A percentile compares a stretch with the other conserved stretches of the same genome.
Evolutionary conservation across 2,888 invertebrate genomes (phyloP).

Genomic region (Trilocha varians): DNA sequence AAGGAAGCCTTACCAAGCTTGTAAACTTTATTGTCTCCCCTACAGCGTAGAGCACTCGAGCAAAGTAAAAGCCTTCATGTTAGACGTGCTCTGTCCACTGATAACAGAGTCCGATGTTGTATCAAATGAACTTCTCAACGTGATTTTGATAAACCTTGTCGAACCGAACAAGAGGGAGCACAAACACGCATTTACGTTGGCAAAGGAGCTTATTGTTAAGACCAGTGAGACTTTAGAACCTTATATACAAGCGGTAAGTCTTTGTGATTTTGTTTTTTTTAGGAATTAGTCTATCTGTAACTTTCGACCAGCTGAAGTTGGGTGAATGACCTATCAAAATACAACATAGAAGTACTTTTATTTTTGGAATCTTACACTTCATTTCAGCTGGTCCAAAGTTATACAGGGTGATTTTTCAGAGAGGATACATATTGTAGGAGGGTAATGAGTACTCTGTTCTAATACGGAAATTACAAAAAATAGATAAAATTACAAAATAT

Average conservation of each 20-base stretch:
- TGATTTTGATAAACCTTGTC: conserved; percentile 93
- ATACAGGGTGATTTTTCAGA: too few relatives aligned
- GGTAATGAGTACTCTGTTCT: too few relatives aligned
- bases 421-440: too few relatives aligned
- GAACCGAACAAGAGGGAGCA: conserved; percentile 93
- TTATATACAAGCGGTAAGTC: conserved; percentile 90
- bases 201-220: conserved; percentile 92
- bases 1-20: too few relatives aligned
- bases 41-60: conserved; percentile 93
- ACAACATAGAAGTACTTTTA: too few relatives aligned
- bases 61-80: conserved; percentile 97
- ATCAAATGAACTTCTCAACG: conserved; percentile 93
- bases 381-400: too few relatives aligned
- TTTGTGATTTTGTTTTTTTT: too few relatives aligned
- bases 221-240: conserved; percentile 94
- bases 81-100: conserved; percentile 94
- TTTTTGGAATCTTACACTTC: too few relatives aligned
- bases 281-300: neutral
- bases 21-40: conserved; percentile 1
- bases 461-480: too few relatives aligned
- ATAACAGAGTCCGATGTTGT: conserved; percentile 97
- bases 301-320: too few relatives aligned
- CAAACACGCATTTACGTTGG: conserved; percentile 91
- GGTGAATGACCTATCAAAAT: neutral
- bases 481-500: too few relatives aligned